Evolutionary conservation across 1,140 invertebrate species (phyloP), one percentile per base, ranked within the genome.

Genomic region (Diuraphis noxia): DNA sequence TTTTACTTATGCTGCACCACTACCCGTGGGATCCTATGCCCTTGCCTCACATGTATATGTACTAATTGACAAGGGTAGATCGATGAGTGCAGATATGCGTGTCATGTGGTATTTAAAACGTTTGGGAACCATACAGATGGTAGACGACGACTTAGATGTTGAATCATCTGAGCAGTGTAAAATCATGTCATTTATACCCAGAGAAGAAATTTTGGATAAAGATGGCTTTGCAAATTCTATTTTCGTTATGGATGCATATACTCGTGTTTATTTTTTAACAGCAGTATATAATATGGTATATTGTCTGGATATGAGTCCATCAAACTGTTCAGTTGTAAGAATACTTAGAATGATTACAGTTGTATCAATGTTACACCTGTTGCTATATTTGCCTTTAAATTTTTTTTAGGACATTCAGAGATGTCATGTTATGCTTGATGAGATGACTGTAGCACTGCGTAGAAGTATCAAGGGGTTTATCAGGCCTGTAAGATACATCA

Each of bases 221-320:
- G 23, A 40, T 17, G 23, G 21, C 1, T 30, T 19, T 17, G 43
- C 81, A 13, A 36, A 52, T 52, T 49, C 34, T 13, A 25, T 52
- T 40, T 91, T 91, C 21, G 77, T 79, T 13, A 91, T 91, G 89
- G 89, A 91, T n/a, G 36, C 89, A 17, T 40, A 52, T 25, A 91
- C 89, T 36, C 89, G 89, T 89, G 92, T 93, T 41, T 92, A 93
- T 52, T 93, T 82, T 93, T 95, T 92, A 93, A 94, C n/a, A 93
- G 94, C 36, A 92, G 89, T 92, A 9, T 92, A 93, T 56, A 93
- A 92, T 72, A 92, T 92, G 84, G 93, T 93, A 23, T 97, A 96
- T 94, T 96, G 96, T 93, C 94, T 98, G 87, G 97, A 98, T 94
- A 95, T 98, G 92, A 97, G 97, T 94, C 96, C 97, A 36, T 97